phyloP scores from a whole-genome alignment of 2,113 vertebrate genomes.

The Circaetus cinerascens region DNA sequence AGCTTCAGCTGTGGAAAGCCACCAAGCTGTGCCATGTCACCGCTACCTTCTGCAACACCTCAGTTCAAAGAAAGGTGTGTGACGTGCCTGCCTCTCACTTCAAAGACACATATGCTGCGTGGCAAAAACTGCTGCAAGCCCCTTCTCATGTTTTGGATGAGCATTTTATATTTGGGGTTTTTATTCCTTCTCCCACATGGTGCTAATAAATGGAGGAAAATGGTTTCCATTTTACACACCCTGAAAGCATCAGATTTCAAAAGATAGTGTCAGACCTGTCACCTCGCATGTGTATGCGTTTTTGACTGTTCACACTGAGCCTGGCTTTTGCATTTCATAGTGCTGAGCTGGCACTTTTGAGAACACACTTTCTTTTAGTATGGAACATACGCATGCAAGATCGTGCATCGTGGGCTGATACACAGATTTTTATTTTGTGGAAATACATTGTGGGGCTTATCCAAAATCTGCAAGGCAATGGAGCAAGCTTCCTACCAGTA shows the following conservation, averaged over 20 bases:
- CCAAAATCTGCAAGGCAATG: neutral
- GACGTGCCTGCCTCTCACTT: constrained; percentile 56
- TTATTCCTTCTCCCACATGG: constrained; percentile 4
- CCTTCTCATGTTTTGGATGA: constrained; percentile 48
- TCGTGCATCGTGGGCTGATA: neutral
- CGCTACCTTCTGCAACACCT: constrained; percentile 18
- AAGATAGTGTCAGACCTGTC: neutral
- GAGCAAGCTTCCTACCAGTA: neutral
- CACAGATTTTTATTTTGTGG: neutral
- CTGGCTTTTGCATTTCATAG: neutral
- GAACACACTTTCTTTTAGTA: neutral
- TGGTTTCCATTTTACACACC: constrained; percentile 10
- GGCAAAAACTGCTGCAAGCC: constrained; percentile 32
- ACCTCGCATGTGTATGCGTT: neutral
- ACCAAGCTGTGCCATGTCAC: constrained; percentile 67
- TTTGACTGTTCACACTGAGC: constrained; percentile 16
- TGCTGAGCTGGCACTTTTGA: neutral
- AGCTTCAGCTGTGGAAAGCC: constrained; percentile 39
- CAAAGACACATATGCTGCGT: constrained; percentile 19
- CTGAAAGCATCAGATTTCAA: constrained; percentile 29
- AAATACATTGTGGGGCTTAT: neutral
- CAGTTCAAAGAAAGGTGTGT: constrained; percentile 61
- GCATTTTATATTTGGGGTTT: constrained; percentile 31
- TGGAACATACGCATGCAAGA: neutral
- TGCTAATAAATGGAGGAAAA: constrained; percentile 56